phyloP scores from a whole-genome alignment of 2,888 invertebrate genomes.

The Eustalomyia histrio region DNA sequence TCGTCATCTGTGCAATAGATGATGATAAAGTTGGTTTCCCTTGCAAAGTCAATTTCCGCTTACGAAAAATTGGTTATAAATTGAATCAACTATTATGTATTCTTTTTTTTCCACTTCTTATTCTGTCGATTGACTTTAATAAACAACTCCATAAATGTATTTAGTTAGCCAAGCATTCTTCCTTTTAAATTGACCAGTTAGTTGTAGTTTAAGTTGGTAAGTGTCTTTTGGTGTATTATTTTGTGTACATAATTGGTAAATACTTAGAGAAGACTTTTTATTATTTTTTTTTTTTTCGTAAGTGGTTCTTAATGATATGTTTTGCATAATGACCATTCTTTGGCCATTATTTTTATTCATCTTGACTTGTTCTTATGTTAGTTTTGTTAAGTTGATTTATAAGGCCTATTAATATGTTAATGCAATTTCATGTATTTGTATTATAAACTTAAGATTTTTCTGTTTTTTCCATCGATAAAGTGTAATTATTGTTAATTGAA shows the following conservation, averaged over 20 bases:
- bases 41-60: conserved; percentile 65
- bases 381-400: conserved; percentile 45
- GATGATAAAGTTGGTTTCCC: conserved; percentile 63
- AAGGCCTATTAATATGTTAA: conserved; percentile 60
- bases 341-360: conserved; percentile 2
- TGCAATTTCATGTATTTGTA: conserved; percentile 50
- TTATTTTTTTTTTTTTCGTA: conserved; percentile 34
- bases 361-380: not conserved
- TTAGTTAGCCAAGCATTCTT: conserved; percentile 46
- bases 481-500: conserved; percentile 62
- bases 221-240: conserved; percentile 45
- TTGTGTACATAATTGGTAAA: not conserved
- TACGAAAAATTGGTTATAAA: conserved; percentile 39
- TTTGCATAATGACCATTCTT: conserved; percentile 72
- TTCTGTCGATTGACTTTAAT: conserved; percentile 17
- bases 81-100: not conserved
- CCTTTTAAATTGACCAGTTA: conserved; percentile 40
- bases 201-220: conserved; percentile 30
- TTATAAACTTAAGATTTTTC: not conserved
- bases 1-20: conserved; percentile 6
- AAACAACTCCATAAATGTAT: conserved; percentile 71
- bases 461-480: conserved; percentile 36
- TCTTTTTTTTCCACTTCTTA: not conserved
- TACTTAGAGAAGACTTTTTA: not conserved
- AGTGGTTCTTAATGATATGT: conserved; percentile 76